phyloP scores from a whole-genome alignment of 53 echinoderm and acorn worm genomes.

The Paracentrotus lividus region DNA sequence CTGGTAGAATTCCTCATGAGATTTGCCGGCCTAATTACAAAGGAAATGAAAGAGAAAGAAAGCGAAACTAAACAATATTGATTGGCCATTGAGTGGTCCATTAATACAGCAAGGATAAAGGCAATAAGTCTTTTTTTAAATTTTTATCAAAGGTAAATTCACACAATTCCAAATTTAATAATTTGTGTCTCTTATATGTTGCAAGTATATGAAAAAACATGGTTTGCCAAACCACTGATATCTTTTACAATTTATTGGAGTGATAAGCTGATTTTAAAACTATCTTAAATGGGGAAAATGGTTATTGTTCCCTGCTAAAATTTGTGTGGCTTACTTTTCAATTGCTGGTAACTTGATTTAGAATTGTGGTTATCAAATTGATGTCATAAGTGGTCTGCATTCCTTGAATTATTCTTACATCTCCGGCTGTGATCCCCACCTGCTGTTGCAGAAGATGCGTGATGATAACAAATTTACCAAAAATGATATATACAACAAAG shows the following conservation, averaged over 20 bases:
- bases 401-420: slow-evolving; percentile 13
- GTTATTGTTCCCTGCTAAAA: too few relatives aligned
- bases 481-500: not conserved
- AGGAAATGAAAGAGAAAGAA: not conserved
- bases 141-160: too few relatives aligned
- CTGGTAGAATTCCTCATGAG: not conserved
- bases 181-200: not conserved
- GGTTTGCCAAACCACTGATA: too few relatives aligned
- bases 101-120: not conserved
- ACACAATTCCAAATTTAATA: not conserved
- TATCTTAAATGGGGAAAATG: too few relatives aligned
- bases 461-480: not conserved
- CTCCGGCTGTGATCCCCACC: not conserved
- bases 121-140: too few relatives aligned
- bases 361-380: slow-evolving; percentile 53
- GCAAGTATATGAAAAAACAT: not conserved
- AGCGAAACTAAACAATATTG: not conserved
- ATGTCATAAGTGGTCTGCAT: slow-evolving; percentile 31
- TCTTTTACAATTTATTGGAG: too few relatives aligned
- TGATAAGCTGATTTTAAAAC: too few relatives aligned
- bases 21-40: not conserved
- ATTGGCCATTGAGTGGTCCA: not conserved
- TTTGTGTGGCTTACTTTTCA: not conserved
- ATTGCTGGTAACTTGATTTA: not conserved
- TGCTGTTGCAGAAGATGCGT: not conserved